phyloP scores from a whole-genome alignment of 2,797 vertebrate genomes.

The Liasis olivaceus region DNA sequence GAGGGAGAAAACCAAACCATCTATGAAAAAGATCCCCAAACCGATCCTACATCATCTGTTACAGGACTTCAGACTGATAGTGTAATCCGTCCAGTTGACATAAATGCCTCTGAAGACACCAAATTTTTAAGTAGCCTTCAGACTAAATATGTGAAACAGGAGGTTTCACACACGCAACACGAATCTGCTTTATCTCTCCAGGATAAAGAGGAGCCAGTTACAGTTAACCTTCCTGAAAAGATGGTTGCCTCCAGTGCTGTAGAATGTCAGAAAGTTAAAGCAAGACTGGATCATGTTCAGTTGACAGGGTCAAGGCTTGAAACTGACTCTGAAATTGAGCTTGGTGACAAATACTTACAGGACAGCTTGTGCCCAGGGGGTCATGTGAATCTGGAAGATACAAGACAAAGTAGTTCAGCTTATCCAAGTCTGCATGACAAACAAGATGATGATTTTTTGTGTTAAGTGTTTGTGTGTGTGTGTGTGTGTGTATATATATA shows the following conservation, averaged over 20 bases:
- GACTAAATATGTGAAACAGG: conserved; percentile 67
- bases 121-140: conserved; percentile 70
- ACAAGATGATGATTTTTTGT: conserved; percentile 85
- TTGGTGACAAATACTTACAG: conserved; percentile 80
- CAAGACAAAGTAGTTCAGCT: conserved; percentile 75
- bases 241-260: conserved; percentile 72
- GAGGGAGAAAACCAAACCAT: conserved; percentile 65
- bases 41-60: conserved; percentile 63
- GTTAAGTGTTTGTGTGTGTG: conserved; percentile 71
- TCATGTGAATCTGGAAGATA: conserved; percentile 78
- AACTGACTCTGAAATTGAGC: conserved; percentile 70
- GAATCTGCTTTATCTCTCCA: conserved; percentile 70
- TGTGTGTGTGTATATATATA: not conserved
- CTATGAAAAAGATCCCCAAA: conserved; percentile 60
- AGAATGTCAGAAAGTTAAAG: conserved; percentile 77
- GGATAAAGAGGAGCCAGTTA: conserved; percentile 70
- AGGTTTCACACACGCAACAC: conserved; percentile 72
- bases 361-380: conserved; percentile 78
- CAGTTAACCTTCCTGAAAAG: conserved; percentile 72
- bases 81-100: conserved; percentile 62
- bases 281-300: conserved; percentile 75
- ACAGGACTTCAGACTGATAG: conserved; percentile 72
- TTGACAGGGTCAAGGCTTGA: conserved; percentile 70
- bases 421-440: conserved; percentile 83
- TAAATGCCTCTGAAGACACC: conserved; percentile 71